Conservation (phyloP, 1,140 invertebrate genomes). For the Aphelinus atriplicis region DNA sequence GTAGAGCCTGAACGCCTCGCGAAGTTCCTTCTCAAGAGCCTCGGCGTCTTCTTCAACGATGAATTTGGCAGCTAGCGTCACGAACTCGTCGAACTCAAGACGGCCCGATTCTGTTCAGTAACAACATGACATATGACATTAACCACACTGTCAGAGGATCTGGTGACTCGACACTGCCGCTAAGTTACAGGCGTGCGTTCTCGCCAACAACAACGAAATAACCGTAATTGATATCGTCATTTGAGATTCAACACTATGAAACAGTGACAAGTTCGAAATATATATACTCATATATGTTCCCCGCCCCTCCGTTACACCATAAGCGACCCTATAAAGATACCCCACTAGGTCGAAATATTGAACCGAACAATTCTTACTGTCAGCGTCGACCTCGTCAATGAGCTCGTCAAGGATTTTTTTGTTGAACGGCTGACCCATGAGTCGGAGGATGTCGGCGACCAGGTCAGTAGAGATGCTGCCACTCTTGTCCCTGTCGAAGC, state of each 20-base stretch:
- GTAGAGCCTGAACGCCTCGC: constrained; percentile 92
- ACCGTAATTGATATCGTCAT: no score
- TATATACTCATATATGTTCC: no score
- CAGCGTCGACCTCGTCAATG: constrained; percentile 95
- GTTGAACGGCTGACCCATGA: constrained; percentile 97
- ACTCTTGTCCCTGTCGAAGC: constrained; percentile 93
- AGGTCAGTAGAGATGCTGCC: constrained; percentile 94
- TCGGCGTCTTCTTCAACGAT: constrained; percentile 95
- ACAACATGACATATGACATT: background rate
- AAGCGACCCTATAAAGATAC: no score
- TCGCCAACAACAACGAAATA: no score
- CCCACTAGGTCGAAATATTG: no score
- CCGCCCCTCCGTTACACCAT: no score
- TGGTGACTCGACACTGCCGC: no score
- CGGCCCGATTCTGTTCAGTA: constrained; percentile 83
- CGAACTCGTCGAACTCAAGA: constrained; percentile 94
- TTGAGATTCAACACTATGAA: no score
- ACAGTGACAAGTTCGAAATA: no score
- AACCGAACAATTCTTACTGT: constrained; percentile 75
- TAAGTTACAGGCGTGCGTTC: no score
- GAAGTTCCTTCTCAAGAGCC: constrained; percentile 89
- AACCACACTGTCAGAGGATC: background rate
- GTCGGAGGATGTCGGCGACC: constrained; percentile 91
- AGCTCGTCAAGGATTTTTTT: constrained; percentile 93
- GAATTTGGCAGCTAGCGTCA: constrained; percentile 91